A percentile compares a stretch with the other conserved stretches of the same genome.
phyloP scores from a whole-genome alignment of 2,113 vertebrate genomes.

The Tonatia bakeri region DNA sequence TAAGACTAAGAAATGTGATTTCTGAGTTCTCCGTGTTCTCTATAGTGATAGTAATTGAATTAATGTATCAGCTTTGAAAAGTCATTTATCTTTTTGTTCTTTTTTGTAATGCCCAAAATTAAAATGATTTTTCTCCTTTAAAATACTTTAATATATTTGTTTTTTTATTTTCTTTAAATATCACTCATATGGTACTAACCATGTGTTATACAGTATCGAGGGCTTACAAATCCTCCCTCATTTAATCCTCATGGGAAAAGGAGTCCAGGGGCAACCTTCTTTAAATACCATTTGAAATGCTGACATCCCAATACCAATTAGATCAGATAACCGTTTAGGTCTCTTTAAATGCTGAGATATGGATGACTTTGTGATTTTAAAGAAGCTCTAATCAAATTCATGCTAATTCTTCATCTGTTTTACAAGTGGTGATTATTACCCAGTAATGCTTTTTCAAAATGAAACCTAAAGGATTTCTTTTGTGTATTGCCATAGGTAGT shows the following conservation, averaged over 20 bases:
- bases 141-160: neutral
- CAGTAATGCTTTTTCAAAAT: neutral
- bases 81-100: constrained; percentile 31
- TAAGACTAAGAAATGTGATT: constrained; percentile 33
- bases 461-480: neutral
- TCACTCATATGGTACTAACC: neutral
- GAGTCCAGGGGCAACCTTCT: neutral
- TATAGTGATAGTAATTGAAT: neutral
- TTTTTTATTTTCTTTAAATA: neutral
- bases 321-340: neutral
- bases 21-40: neutral
- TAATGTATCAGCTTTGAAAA: neutral
- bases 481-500: neutral
- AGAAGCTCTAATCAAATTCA: neutral
- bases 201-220: neutral
- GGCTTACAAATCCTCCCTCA: neutral
- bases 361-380: neutral
- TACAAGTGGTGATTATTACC: neutral
- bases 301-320: neutral
- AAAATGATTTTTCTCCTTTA: constrained; percentile 1
- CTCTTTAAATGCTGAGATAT: neutral
- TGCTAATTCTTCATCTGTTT: constrained; percentile 17
- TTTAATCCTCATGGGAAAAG: neutral
- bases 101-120: constrained; percentile 16
- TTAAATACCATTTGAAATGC: neutral